Evolutionary conservation across 2,797 vertebrate species (phyloP).

Genomic region (Falco cherrug): DNA sequence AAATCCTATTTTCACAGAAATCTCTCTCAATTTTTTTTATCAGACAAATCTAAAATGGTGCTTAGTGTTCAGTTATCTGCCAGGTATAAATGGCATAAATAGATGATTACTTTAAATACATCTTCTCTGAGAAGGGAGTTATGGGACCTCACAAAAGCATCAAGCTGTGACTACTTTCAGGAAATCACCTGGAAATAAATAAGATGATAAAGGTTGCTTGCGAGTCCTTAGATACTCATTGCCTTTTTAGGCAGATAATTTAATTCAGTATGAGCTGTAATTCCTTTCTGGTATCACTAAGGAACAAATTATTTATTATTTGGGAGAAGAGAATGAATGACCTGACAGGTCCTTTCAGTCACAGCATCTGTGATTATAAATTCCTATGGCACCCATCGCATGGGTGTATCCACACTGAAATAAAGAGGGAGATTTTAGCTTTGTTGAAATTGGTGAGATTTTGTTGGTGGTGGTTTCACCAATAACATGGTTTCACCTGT

Average conservation of each 20-base stretch:
- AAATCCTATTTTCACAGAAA: slow-evolving; percentile 73
- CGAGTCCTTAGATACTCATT: slow-evolving; percentile 63
- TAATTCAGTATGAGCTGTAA: slow-evolving; percentile 50
- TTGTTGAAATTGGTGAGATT: background rate
- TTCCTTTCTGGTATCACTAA: slow-evolving; percentile 44
- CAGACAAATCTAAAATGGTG: slow-evolving; percentile 65
- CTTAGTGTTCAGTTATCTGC: slow-evolving; percentile 74
- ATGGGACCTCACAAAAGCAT: slow-evolving; percentile 75
- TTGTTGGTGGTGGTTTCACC: background rate
- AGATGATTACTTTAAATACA: slow-evolving; percentile 80
- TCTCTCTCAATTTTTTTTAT: slow-evolving; percentile 70
- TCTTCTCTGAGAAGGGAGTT: slow-evolving; percentile 74
- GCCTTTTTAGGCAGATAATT: slow-evolving; percentile 71
- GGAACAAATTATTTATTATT: slow-evolving; percentile 46
- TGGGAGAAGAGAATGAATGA: slow-evolving; percentile 1
- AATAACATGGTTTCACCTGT: background rate
- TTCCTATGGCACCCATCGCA: background rate
- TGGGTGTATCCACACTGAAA: background rate
- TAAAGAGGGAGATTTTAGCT: background rate
- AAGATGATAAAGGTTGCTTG: slow-evolving; percentile 72
- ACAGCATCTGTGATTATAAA: background rate
- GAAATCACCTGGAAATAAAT: slow-evolving; percentile 77
- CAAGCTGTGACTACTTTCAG: slow-evolving; percentile 75
- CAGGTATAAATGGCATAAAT: slow-evolving; percentile 78
- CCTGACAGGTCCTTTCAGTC: background rate